Evolutionary conservation across 2,113 vertebrate genomes (phyloP).

Genomic region (Chloropsis hardwickii): DNA sequence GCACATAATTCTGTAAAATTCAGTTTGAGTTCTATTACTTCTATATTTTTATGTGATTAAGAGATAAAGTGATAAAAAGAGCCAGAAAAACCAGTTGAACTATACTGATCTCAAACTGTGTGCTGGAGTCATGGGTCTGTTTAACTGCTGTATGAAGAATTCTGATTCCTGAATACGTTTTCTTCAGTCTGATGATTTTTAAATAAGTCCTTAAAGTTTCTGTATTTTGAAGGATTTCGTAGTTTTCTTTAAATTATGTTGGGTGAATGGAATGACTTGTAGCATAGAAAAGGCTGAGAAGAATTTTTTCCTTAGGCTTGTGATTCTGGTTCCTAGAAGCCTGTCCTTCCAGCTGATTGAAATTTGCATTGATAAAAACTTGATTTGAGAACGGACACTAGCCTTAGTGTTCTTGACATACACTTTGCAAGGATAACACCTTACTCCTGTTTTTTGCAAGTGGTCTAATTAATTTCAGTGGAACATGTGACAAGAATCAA

Average conservation of each 20-base stretch:
- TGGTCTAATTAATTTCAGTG: neutral
- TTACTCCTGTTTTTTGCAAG: neutral
- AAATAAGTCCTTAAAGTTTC: neutral
- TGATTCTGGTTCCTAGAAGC: neutral
- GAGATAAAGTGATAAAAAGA: neutral
- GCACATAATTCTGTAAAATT: neutral
- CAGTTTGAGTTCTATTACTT: neutral
- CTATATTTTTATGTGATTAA: neutral
- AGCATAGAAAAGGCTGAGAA: neutral
- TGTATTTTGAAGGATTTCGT: neutral
- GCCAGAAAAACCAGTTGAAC: neutral
- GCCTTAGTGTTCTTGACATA: neutral
- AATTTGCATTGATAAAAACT: neutral
- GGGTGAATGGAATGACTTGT: neutral
- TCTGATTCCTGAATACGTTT: neutral
- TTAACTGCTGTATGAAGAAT: neutral
- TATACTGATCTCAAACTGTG: neutral
- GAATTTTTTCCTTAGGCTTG: neutral
- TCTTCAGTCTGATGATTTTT: neutral
- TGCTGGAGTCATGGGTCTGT: neutral
- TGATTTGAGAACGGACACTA: neutral
- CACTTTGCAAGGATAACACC: neutral
- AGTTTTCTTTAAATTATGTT: neutral
- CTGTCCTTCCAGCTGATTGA: neutral
- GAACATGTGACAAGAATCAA: neutral